These are phyloP conservation scores for Equus przewalskii DNA, from an alignment of 2,113 vertebrate species.

Conservation along the genomic window DNA sequence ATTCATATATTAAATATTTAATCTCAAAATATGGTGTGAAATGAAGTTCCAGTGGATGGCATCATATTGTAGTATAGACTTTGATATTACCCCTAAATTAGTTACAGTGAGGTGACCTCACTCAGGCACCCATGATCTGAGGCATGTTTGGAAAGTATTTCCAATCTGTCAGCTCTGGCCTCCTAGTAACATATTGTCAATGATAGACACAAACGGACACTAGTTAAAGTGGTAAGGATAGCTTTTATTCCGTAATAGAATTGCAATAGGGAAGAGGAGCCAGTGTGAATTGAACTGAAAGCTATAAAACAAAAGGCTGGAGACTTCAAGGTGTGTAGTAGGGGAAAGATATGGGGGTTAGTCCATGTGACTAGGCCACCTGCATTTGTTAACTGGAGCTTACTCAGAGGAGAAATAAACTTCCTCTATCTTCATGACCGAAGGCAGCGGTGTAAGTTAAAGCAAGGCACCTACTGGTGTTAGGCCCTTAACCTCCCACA, in stretches of 20 bases:
- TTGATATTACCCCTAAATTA: not conserved
- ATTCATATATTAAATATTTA: not conserved
- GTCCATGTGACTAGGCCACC: not conserved
- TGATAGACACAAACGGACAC: not conserved
- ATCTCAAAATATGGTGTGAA: not conserved
- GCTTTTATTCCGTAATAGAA: not conserved
- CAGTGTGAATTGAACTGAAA: not conserved
- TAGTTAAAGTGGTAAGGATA: not conserved
- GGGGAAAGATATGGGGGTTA: rapidly evolving
- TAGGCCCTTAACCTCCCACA: not conserved
- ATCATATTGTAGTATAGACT: rapidly evolving
- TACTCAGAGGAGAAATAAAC: not conserved
- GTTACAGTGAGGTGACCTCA: not conserved
- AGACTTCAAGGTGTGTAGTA: not conserved
- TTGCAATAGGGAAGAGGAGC: not conserved
- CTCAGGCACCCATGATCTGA: not conserved
- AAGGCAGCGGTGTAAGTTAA: not conserved
- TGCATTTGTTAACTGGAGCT: not conserved
- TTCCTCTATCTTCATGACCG: not conserved
- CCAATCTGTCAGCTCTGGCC: not conserved
- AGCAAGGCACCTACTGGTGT: not conserved
- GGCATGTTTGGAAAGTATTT: too few species aligned
- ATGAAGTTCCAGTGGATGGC: not conserved
- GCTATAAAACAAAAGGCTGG: not conserved
- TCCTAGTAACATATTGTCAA: not conserved